Base-by-base conservation (phyloP, 2,797 vertebrate genomes). In the Pseudochromis fuscus region DNA sequence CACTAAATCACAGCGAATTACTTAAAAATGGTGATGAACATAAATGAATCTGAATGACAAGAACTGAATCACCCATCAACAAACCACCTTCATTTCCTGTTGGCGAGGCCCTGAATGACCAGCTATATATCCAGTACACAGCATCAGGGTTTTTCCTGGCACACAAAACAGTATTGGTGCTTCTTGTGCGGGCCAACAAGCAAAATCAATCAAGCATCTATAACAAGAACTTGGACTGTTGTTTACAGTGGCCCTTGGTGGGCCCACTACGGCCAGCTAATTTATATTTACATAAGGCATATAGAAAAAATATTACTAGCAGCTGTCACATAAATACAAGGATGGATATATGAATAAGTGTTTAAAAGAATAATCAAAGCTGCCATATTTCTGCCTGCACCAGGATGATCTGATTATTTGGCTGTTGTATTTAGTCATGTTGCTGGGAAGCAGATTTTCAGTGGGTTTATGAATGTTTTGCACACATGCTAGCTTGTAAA, bases 21-120 rank as follows among this genome's bases (percentile, higher is more conserved):
- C 59, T 60, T 49, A 52, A 77, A 79, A 85, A 79, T 56, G 15
- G 53, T 13, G 64, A 78, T 37, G 51, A 79, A 72, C 55, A 59
- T 83, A 85, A 83, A 86, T 84, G 60, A 82, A 76, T 72, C 70
- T 75, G 82, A 87, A 79, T 64, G 74, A 85, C 70, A 70, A 68
- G 51, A 60, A 83, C 82, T 76, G 56, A 87, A 86, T 88, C 67
- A 75, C 40, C 67, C 53, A 72, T 82, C 80, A 80, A 70, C 65
- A 77, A 85, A 84, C 79, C 77, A 77, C 83, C 81, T 87, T 76
- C 53, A 86, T 77, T 84, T 88, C 83, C 79, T 80, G 67, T 51
- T 77, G 72, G 80, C 55, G 6, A 40, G 16, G 48, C 57, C 52
- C 55, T 4, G 30, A 46, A 72, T 67, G 60, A 64, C 57, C 77